phyloP scores from a whole-genome alignment of 2,113 vertebrate genomes.

The Pelvicachromis taeniatus region DNA sequence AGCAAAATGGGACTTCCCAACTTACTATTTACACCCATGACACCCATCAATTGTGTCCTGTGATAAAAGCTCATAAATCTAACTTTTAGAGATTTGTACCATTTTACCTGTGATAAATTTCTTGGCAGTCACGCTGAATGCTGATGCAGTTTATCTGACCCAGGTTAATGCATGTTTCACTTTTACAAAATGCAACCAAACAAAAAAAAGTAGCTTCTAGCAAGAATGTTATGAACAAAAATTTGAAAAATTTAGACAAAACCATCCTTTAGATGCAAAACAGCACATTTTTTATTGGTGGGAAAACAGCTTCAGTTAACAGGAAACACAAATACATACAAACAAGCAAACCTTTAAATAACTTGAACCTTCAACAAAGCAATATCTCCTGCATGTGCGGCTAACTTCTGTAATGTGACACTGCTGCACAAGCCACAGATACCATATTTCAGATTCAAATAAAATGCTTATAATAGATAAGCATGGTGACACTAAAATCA shows the following conservation, averaged over 20 bases:
- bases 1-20: neutral
- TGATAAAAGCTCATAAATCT: neutral
- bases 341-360: neutral
- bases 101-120: neutral
- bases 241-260: neutral
- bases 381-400: no score
- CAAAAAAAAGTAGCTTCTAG: neutral
- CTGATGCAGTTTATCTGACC: no score
- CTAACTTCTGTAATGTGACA: no score
- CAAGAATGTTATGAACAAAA: neutral
- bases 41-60: neutral
- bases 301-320: slow-evolving; percentile 10
- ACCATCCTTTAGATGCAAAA: neutral
- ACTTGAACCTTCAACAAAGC: neutral
- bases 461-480: no score
- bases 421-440: no score
- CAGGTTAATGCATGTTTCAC: neutral
- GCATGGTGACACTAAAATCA: no score
- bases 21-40: neutral
- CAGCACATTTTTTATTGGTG: neutral
- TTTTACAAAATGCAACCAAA: neutral
- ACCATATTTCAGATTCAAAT: no score
- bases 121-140: neutral
- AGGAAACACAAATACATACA: neutral
- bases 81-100: neutral